These are phyloP conservation scores for Amblyornis subalaris DNA, from an alignment of 2,113 vertebrate species.

Conservation along the genomic window DNA sequence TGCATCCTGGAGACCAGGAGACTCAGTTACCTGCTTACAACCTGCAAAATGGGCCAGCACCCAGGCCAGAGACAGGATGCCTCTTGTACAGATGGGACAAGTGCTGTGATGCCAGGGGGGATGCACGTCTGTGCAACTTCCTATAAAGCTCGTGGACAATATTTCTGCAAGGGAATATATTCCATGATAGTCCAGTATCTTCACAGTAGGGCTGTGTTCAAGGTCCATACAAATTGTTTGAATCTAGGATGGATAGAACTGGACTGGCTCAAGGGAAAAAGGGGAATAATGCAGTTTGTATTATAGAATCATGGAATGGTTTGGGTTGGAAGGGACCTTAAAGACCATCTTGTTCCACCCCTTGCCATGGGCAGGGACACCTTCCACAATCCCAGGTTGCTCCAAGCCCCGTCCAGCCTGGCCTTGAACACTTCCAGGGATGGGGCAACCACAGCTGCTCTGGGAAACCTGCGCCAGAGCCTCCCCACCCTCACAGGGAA, in stretches of 20 bases:
- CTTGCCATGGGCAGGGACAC: neutral
- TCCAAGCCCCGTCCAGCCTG: neutral
- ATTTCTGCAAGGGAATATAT: neutral
- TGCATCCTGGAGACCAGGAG: neutral
- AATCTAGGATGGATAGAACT: neutral
- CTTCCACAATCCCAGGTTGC: neutral
- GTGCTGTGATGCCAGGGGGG: fast-evolving
- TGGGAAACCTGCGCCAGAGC: neutral
- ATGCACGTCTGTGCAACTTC: neutral
- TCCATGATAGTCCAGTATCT: neutral
- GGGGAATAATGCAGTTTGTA: neutral
- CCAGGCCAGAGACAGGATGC: neutral
- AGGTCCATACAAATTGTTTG: neutral
- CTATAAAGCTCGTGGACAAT: neutral
- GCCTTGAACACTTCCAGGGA: neutral
- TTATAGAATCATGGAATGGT: neutral
- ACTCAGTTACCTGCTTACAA: neutral
- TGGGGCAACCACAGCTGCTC: neutral
- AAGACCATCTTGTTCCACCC: neutral
- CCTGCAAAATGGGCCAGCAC: neutral
- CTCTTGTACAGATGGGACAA: neutral
- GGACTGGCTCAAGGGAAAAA: neutral
- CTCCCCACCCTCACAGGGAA: fast-evolving
- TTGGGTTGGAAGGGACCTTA: neutral
- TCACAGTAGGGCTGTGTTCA: neutral